Evolutionary conservation across 2,888 invertebrate species (phyloP), one percentile per base, ranked within the genome.

Genomic region (Eutolmus rufibarbis): DNA sequence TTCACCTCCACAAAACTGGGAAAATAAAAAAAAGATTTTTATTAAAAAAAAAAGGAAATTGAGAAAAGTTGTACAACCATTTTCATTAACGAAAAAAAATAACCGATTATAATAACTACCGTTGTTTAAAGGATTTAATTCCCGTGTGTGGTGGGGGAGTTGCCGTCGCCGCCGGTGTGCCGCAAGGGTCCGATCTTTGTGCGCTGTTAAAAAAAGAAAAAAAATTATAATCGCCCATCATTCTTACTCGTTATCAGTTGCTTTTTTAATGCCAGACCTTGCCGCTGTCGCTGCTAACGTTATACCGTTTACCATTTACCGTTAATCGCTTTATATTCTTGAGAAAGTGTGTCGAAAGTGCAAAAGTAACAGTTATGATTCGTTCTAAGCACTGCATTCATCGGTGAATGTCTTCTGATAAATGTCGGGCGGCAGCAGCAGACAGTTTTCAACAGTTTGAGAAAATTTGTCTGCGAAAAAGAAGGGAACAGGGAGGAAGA

Each of bases 1-100:
- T 89, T 88, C 88, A 87, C 88, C 89, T 89, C 89, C 88, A 89
- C 89, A 89, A 46, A 46, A 34, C 51, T 43, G 86, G 51, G 74
- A 86, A 86, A 87, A 56, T 2, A 23, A 77, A 74, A 56, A 66
- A 66, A 66, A 66, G 19, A 28, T 66, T 23, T 66, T 23, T 56
- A 56, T 56, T 56, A 19, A n/a, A 56, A 66, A 66, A 19, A 66
- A 23, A 66, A 66, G 9, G 28, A 86, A 77, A 78, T 86, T 77
- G 34, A 77, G 43, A 74, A 74, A 86, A 86, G 37, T 77, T 77
- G 86, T 86, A 77, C 77, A 86, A 43, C 34, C 19, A 66, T 66
- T 86, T 76, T 85, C 85, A 85, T 85, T 85, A 85, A 84, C 40
- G 40, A 82, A 82, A 82, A 19, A 56, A 66, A 66, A 1, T 23